These are phyloP conservation scores for Atlantisia rogersi DNA, from an alignment of 2,113 vertebrate species.

Conservation along the genomic window DNA sequence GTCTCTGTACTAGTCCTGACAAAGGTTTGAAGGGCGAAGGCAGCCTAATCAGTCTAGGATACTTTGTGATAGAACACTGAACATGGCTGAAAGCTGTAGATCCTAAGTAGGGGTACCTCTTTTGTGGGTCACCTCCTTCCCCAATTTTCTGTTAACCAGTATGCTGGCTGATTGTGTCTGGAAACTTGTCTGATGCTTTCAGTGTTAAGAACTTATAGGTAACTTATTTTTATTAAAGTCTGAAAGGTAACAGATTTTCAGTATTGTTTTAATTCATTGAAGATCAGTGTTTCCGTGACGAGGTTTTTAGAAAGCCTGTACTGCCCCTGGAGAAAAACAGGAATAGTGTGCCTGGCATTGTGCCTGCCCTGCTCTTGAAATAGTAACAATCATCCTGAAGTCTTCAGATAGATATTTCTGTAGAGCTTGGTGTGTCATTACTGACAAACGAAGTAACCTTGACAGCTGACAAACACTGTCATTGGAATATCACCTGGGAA, in stretches of 20 bases:
- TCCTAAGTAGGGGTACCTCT: background rate
- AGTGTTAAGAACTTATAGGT: background rate
- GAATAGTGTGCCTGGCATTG: accelerated
- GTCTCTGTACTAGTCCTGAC: background rate
- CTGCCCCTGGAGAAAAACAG: background rate
- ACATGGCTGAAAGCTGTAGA: accelerated
- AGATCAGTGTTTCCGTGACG: accelerated
- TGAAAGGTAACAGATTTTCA: background rate
- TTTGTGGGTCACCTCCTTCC: background rate
- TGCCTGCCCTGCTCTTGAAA: background rate
- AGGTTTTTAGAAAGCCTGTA: background rate
- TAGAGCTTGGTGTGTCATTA: background rate
- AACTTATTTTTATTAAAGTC: background rate
- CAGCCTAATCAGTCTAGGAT: background rate
- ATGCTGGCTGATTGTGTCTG: background rate
- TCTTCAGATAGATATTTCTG: background rate
- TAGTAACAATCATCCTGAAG: background rate
- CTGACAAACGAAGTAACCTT: background rate
- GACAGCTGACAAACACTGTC: background rate
- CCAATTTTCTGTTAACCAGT: background rate
- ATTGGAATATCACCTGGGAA: accelerated
- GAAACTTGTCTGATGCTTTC: background rate
- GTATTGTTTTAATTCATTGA: background rate
- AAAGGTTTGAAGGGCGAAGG: background rate
- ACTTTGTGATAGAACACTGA: background rate